Conservation (phyloP, 1,140 invertebrate species). For the Grapholita molesta region DNA sequence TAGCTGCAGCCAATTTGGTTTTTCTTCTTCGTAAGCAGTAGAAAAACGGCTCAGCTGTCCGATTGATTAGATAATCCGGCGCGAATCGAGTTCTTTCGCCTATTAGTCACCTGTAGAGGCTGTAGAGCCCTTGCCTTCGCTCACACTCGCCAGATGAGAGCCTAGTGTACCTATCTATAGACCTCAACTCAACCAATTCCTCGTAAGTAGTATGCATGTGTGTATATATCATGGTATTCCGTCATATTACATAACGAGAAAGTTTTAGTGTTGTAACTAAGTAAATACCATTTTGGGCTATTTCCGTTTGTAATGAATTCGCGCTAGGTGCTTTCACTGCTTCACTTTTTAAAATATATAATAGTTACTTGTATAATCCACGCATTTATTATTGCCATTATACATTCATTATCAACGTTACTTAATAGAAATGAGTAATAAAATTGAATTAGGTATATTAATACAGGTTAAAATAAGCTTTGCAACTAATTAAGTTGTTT, state of each 20-base stretch:
- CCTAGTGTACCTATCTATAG: constrained; percentile 28
- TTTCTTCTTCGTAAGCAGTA: no score
- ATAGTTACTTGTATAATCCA: background rate
- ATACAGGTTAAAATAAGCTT: background rate
- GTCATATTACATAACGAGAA: constrained; percentile 45
- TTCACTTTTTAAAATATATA: constrained; percentile 15
- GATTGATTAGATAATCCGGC: no score
- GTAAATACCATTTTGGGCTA: constrained; percentile 19
- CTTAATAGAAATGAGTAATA: background rate
- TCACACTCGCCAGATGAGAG: background rate
- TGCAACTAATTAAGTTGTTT: background rate
- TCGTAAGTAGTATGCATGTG: background rate
- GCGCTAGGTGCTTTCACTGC: constrained; percentile 29
- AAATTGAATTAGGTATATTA: background rate
- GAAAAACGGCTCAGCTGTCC: no score
- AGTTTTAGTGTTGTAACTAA: constrained; percentile 50
- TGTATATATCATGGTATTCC: background rate
- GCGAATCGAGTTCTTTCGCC: no score
- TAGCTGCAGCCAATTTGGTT: no score
- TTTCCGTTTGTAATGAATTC: constrained; percentile 18
- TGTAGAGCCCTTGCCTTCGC: background rate
- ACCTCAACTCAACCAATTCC: constrained; percentile 15
- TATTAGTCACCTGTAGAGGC: background rate
- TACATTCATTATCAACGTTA: background rate
- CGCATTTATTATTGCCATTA: background rate